These are phyloP conservation scores for Athripsodes cinereus DNA, from an alignment of 2,888 invertebrate genomes.

Conservation along the genomic window DNA sequence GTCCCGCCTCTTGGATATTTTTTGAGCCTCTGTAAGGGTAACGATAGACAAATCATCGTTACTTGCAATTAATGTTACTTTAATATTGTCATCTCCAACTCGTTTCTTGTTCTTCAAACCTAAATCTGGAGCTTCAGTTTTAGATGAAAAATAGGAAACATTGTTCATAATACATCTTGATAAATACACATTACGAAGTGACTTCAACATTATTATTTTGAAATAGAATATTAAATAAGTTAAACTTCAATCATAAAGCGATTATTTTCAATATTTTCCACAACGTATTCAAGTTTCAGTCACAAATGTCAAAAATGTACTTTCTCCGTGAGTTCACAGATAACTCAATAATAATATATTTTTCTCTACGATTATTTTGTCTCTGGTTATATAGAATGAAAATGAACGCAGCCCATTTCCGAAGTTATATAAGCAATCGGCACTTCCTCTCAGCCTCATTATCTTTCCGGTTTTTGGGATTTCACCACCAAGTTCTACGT, in stretches of 20 bases:
- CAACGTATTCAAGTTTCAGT: too few relatives aligned
- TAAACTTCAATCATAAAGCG: too few relatives aligned
- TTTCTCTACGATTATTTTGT: too few relatives aligned
- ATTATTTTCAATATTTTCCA: too few relatives aligned
- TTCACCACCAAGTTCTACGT: conserved; percentile 18
- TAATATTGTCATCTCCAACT: conserved; percentile 32
- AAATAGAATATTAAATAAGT: too few relatives aligned
- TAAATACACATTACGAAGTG: conserved; percentile 4
- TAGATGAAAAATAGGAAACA: conserved; percentile 9
- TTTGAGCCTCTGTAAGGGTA: conserved; percentile 63
- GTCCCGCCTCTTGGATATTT: conserved; percentile 59
- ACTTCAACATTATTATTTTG: conserved; percentile 13
- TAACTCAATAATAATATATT: too few relatives aligned
- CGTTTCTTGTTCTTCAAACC: conserved; percentile 13
- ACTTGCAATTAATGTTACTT: conserved; percentile 59
- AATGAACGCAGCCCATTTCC: conserved; percentile 8
- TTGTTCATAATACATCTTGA: conserved; percentile 7
- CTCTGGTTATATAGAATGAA: neutral
- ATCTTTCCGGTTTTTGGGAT: conserved; percentile 17
- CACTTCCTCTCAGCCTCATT: conserved; percentile 8
- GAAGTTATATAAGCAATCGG: conserved; percentile 10
- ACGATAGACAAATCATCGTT: conserved; percentile 54
- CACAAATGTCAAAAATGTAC: too few relatives aligned
- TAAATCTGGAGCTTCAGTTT: conserved; percentile 6
- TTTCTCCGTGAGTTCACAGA: too few relatives aligned